A percentile compares a stretch with the other conserved stretches of the same genome.
These are phyloP conservation scores for Limenitis camilla DNA, from an alignment of 2,888 invertebrate species.

Conservation along the genomic window DNA sequence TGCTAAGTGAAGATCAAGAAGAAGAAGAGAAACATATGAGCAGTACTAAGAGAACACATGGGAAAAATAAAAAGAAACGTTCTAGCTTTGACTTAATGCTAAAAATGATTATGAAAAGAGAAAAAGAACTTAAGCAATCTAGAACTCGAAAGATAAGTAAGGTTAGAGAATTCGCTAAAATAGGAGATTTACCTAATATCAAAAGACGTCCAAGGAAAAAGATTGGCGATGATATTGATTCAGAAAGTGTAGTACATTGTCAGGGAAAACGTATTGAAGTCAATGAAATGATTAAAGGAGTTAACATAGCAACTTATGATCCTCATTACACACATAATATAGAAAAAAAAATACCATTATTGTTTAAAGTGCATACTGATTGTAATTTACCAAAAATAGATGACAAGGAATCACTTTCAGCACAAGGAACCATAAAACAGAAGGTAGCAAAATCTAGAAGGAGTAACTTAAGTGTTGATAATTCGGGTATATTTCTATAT, in stretches of 20 bases:
- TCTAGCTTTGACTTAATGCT: constrained; percentile 21
- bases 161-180: constrained; percentile 24
- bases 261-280: background rate
- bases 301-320: constrained; percentile 25
- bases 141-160: constrained; percentile 15
- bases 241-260: constrained; percentile 33
- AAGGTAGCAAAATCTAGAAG: background rate
- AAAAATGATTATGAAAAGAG: constrained; percentile 25
- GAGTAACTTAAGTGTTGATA: constrained; percentile 8
- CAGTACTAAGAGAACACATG: no score
- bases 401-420: constrained; percentile 1
- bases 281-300: constrained; percentile 33
- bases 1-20: background rate
- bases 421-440: background rate
- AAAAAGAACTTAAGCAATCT: constrained; percentile 15
- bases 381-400: background rate
- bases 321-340: background rate
- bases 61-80: no score
- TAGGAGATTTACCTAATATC: constrained; percentile 11
- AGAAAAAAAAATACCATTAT: constrained; percentile 20
- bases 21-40: background rate
- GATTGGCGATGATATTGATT: constrained; percentile 12
- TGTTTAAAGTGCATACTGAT: constrained; percentile 24
- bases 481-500: constrained; percentile 31
- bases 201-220: constrained; percentile 9